Conservation (phyloP, 2,888 invertebrate genomes). For the Chymomyza fuscimana region DNA sequence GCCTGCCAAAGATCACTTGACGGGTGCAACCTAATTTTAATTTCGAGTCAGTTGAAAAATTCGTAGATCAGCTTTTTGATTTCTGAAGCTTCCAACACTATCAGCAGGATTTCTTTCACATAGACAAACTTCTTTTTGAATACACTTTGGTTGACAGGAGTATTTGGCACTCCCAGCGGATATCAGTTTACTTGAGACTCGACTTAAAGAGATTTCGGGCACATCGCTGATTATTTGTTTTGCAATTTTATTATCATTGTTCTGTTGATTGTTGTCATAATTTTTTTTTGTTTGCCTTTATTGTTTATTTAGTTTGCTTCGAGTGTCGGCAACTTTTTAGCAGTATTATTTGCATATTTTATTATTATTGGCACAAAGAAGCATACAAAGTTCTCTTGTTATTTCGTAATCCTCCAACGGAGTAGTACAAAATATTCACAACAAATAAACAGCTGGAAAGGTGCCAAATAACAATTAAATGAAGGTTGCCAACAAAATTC, state of each 20-base stretch:
- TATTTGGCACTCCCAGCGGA: not conserved
- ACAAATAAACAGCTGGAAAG: not conserved
- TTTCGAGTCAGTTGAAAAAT: too few species aligned
- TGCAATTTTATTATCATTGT: not conserved
- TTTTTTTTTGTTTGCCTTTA: not conserved
- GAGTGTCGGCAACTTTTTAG: slow-evolving; percentile 5
- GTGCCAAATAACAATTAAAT: not conserved
- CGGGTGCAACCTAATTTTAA: too few species aligned
- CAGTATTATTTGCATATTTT: not conserved
- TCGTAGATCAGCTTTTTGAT: too few species aligned
- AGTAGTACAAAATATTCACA: too few species aligned
- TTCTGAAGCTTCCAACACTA: too few species aligned
- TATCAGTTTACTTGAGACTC: not conserved
- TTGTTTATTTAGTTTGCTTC: not conserved
- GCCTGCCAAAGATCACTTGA: too few species aligned
- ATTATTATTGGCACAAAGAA: not conserved
- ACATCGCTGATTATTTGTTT: not conserved
- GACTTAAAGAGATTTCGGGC: too few species aligned
- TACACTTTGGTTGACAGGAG: too few species aligned
- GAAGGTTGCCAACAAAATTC: not conserved
- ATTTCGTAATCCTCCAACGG: not conserved
- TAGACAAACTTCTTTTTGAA: too few species aligned
- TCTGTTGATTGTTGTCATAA: not conserved
- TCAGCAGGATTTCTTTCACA: too few species aligned
- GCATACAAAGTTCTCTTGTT: not conserved